Percentiles rank a stretch among this genome's conserved stretches.
Evolutionary conservation across 2,888 invertebrate species (phyloP).

Genomic region (Margaritifera margaritifera): DNA sequence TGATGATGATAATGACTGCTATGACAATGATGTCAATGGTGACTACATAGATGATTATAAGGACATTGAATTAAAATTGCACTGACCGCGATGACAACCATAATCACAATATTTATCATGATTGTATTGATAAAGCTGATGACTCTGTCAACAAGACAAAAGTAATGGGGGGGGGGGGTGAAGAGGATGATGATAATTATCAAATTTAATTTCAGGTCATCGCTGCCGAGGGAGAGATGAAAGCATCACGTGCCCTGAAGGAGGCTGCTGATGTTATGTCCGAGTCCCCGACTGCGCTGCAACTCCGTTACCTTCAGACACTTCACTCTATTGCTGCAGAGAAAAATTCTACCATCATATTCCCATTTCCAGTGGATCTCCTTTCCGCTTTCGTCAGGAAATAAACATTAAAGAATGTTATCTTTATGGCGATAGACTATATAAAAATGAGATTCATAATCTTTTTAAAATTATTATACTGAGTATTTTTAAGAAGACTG

Average conservation of each 20-base stretch:
- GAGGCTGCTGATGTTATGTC: conserved; percentile 90
- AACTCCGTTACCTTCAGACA: conserved; percentile 74
- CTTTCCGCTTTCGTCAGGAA: conserved; percentile 13
- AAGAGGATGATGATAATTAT: neutral
- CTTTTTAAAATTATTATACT: no score
- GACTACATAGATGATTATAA: no score
- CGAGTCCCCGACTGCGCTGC: conserved; percentile 85
- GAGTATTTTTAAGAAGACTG: no score
- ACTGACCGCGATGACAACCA: no score
- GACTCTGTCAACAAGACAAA: no score
- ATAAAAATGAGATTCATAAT: no score
- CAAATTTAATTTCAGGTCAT: conserved; percentile 73
- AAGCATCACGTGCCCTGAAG: conserved; percentile 85
- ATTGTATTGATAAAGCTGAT: no score
- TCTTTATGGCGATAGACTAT: no score
- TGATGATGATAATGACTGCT: no score
- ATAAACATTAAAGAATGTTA: neutral
- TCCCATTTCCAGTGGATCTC: conserved; percentile 68
- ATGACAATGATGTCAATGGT: no score
- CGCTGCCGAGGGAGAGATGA: conserved; percentile 70
- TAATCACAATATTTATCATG: no score
- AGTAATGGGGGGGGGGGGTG: neutral
- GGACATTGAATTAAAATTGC: no score
- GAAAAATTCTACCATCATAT: conserved; percentile 71
- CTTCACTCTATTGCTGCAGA: conserved; percentile 68